A percentile compares a stretch with the other conserved stretches of the same genome.
Evolutionary conservation across 2,797 vertebrate genomes (phyloP).

Genomic region (Sus cebifrons): DNA sequence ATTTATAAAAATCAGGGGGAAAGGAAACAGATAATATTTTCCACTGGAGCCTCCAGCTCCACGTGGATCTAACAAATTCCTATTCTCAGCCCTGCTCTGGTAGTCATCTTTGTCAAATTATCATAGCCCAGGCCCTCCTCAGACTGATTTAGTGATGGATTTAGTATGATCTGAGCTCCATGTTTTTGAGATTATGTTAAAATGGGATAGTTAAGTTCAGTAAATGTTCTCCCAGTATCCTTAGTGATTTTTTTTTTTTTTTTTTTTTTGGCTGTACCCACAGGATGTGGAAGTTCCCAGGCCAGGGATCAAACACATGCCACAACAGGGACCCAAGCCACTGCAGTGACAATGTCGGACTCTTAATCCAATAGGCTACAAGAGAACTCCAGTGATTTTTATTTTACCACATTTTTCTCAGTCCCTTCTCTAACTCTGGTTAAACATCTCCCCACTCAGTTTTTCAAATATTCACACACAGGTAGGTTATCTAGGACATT

Average conservation of each 20-base stretch:
- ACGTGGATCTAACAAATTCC: neutral
- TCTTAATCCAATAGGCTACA: too few species aligned
- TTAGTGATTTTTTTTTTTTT: neutral
- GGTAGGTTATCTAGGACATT: neutral
- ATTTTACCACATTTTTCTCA: neutral
- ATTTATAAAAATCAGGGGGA: neutral
- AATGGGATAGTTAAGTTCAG: neutral
- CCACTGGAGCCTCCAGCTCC: neutral
- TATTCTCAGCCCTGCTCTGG: neutral
- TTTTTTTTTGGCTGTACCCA: neutral
- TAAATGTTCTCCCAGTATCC: neutral
- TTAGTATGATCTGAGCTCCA: neutral
- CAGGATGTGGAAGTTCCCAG: too few species aligned
- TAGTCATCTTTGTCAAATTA: neutral
- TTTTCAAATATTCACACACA: neutral
- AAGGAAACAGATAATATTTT: neutral
- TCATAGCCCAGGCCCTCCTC: neutral
- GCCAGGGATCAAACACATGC: too few species aligned
- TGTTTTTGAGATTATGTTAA: neutral
- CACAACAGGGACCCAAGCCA: too few species aligned
- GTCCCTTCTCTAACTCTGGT: neutral
- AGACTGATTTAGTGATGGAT: neutral
- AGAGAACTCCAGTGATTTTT: neutral
- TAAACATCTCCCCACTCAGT: neutral
- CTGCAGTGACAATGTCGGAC: too few species aligned